Percentiles rank a stretch among this genome's conserved stretches.
These are phyloP conservation scores for Diachrysia chrysitis DNA, from an alignment of 2,888 invertebrate species.

Conservation along the genomic window DNA sequence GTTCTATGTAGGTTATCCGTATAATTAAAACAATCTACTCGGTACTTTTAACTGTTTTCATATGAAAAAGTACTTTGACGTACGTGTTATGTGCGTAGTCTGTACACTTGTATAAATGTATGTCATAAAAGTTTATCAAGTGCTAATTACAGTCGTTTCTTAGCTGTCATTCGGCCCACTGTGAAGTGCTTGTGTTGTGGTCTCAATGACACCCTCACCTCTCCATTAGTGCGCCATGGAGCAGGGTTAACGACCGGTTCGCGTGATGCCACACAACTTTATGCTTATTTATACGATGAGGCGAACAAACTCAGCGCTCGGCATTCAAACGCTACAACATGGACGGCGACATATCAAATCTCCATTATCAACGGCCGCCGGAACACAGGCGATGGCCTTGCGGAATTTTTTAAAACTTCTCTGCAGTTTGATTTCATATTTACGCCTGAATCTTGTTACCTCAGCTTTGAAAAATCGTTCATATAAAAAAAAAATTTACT, in stretches of 20 bases:
- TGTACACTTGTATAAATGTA: constrained; percentile 33
- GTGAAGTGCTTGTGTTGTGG: constrained; percentile 77
- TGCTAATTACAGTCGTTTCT: constrained; percentile 76
- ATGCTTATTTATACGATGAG: constrained; percentile 86
- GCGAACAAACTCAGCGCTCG: constrained; percentile 77
- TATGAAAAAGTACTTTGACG: neutral
- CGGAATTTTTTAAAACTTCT: constrained; percentile 43
- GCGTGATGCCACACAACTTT: constrained; percentile 84
- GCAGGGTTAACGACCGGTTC: constrained; percentile 86
- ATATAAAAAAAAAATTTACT: no score
- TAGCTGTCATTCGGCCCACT: constrained; percentile 72
- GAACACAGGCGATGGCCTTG: constrained; percentile 59
- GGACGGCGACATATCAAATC: constrained; percentile 84
- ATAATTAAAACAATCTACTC: no score
- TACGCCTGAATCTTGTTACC: constrained; percentile 8
- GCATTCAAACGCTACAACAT: constrained; percentile 79
- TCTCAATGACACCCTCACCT: constrained; percentile 82
- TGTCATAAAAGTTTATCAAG: constrained; percentile 59
- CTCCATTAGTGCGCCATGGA: constrained; percentile 81
- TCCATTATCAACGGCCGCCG: constrained; percentile 77
- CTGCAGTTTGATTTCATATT: constrained; percentile 29
- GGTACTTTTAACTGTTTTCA: no score
- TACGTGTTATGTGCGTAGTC: constrained; percentile 29
- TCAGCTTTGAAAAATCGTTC: neutral
- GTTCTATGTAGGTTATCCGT: no score